Conservation (phyloP, 2,113 vertebrate genomes). For the Sturnira hondurensis region DNA sequence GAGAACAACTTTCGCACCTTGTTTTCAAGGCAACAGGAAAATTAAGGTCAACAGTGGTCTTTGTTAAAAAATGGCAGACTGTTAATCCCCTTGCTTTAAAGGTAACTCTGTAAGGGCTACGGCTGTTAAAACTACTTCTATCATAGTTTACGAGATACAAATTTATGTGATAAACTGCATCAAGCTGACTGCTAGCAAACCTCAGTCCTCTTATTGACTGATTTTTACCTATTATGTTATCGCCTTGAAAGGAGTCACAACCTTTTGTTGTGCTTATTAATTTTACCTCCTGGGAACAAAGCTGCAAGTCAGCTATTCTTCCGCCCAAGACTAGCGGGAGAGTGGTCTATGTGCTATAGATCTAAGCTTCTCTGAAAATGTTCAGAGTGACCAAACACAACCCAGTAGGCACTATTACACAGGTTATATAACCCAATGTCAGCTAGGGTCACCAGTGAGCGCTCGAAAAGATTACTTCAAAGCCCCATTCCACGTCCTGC, state of each 20-base stretch:
- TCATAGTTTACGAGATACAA: not conserved
- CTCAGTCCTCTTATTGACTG: conserved; percentile 10
- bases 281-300: conserved; percentile 48
- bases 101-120: not conserved
- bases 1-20: conserved; percentile 4
- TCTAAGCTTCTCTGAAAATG: conserved; percentile 18
- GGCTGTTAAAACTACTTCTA: conserved; percentile 26
- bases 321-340: not conserved
- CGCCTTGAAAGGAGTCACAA: conserved; percentile 41
- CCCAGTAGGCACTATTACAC: not conserved
- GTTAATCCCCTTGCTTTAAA: conserved; percentile 24
- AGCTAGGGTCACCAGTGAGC: not conserved
- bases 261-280: conserved; percentile 39
- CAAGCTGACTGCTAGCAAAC: not conserved
- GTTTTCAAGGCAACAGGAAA: conserved; percentile 27
- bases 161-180: not conserved
- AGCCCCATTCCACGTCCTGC: not conserved
- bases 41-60: conserved; percentile 15
- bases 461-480: not conserved
- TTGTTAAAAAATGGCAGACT: not conserved
- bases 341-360: not conserved
- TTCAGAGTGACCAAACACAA: not conserved
- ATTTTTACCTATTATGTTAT: conserved; percentile 12
- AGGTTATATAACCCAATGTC: not conserved
- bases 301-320: conserved; percentile 33